These are phyloP conservation scores for Brachyptera risi DNA, from an alignment of 2,888 invertebrate species.

Conservation along the genomic window DNA sequence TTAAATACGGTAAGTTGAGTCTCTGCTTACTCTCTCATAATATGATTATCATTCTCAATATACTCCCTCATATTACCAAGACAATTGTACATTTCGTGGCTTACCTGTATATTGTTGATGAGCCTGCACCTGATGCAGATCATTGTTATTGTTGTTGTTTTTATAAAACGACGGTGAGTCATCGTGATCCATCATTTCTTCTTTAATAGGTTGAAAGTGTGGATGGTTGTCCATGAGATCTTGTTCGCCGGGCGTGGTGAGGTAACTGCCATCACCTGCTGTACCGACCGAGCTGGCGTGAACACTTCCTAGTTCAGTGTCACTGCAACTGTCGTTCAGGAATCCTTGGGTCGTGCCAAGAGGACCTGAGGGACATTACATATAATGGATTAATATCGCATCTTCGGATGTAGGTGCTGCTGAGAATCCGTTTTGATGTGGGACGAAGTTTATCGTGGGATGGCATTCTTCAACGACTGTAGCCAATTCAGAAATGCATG, in stretches of 20 bases:
- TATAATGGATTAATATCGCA: too few species aligned
- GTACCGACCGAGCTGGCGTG: conserved; percentile 15
- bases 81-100: not conserved
- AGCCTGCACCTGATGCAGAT: conserved; percentile 15
- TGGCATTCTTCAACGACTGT: too few species aligned
- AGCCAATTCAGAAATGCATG: too few species aligned
- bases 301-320: conserved; percentile 45
- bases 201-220: conserved; percentile 46
- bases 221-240: conserved; percentile 30
- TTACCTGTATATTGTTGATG: conserved; percentile 25
- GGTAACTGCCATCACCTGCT: conserved; percentile 20
- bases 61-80: too few species aligned
- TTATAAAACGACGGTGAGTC: conserved; percentile 35
- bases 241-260: conserved; percentile 20
- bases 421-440: too few species aligned
- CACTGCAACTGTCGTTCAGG: conserved; percentile 51
- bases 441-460: too few species aligned
- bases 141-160: conserved; percentile 17
- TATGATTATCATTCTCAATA: too few species aligned
- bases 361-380: too few species aligned
- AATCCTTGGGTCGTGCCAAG: conserved; percentile 36
- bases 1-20: too few species aligned
- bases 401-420: too few species aligned
- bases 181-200: conserved; percentile 45
- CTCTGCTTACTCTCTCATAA: too few species aligned